Base-by-base conservation (phyloP, 2,113 vertebrate species). In the Prietella phreatophila region DNA sequence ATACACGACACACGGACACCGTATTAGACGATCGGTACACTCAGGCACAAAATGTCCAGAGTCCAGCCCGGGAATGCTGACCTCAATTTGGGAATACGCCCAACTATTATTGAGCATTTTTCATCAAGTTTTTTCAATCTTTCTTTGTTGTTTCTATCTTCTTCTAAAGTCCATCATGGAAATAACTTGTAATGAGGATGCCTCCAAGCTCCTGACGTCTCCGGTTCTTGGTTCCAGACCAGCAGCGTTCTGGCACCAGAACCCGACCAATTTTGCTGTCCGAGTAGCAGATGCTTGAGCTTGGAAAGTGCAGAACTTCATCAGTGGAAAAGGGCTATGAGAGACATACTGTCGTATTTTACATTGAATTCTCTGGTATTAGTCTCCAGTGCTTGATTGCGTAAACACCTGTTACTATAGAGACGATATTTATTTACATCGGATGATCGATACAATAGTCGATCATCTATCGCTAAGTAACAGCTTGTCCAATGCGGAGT, bases 161-260 rank as follows among this genome's bases (percentile, higher is more conserved):
- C 22, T 22, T 10, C 11, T 58, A 9, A 56, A 6, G 17, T 55
- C 14, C n/a, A 30, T 80, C 53, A 58, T 58, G 78, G 30, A 36
- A 81, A 33, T 33, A 58, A 58, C 55, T 60, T 22, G 30, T 1
- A 22, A 5, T 36, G 8, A 81, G 10, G 79, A 60, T 36, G 17
- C 78, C 78, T 81, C 53, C 79, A 36, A 81, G 55, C 30, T 60
- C 80, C 30, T 58, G 53, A 81, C 79, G 6, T 81, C 30, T 81
- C 30, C 55, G 55, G 55, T 60, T 82, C 80, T 36, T 20, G 53
- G n/a, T 81, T 81, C 53, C 78, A 81, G 78, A 81, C 78, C 80
- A 60, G 20, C 55, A 82, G 33, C 30, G 5, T 39, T 39, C 56
- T 60, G 80, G 56, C 80, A 82, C 19, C 55, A 82, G 30, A 60